These are phyloP conservation scores for Nomada flava DNA, from an alignment of 2,888 invertebrate genomes.

Conservation along the genomic window DNA sequence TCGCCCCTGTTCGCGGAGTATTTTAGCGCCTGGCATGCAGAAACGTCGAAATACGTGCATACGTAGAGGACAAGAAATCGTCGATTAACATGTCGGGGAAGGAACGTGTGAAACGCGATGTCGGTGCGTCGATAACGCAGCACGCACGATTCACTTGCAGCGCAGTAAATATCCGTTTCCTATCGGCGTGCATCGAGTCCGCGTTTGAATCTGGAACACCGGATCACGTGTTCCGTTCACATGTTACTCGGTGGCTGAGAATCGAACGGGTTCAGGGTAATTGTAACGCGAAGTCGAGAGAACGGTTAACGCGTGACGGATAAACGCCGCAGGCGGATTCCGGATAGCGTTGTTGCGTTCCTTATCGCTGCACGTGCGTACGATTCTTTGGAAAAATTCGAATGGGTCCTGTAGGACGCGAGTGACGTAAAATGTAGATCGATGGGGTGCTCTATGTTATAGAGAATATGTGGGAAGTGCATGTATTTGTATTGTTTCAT, in stretches of 20 bases:
- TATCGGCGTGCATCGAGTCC: background rate
- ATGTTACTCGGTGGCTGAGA: slow-evolving; percentile 6
- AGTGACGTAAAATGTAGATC: background rate
- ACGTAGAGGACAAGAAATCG: too few relatives aligned
- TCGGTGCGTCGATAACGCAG: too few relatives aligned
- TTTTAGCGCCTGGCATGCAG: too few relatives aligned
- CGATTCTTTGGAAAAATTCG: slow-evolving; percentile 17
- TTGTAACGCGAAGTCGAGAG: slow-evolving; percentile 49
- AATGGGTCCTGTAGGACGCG: background rate
- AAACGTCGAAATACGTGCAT: too few relatives aligned
- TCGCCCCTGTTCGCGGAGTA: too few relatives aligned
- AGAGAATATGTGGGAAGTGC: too few relatives aligned
- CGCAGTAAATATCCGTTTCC: slow-evolving; percentile 7
- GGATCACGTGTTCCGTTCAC: slow-evolving; percentile 42
- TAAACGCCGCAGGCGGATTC: slow-evolving; percentile 15
- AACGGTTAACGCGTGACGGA: slow-evolving; percentile 28
- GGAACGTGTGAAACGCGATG: background rate
- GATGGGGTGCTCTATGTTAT: background rate
- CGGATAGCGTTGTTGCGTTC: slow-evolving; percentile 24
- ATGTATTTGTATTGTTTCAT: background rate
- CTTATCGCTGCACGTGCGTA: slow-evolving; percentile 12
- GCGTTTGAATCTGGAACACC: slow-evolving; percentile 35
- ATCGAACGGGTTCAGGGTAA: slow-evolving; percentile 45
- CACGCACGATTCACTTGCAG: background rate
- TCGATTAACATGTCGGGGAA: too few relatives aligned